These are phyloP conservation scores for Siphamia tubifer DNA, from an alignment of 2,113 vertebrate species.

Conservation along the genomic window DNA sequence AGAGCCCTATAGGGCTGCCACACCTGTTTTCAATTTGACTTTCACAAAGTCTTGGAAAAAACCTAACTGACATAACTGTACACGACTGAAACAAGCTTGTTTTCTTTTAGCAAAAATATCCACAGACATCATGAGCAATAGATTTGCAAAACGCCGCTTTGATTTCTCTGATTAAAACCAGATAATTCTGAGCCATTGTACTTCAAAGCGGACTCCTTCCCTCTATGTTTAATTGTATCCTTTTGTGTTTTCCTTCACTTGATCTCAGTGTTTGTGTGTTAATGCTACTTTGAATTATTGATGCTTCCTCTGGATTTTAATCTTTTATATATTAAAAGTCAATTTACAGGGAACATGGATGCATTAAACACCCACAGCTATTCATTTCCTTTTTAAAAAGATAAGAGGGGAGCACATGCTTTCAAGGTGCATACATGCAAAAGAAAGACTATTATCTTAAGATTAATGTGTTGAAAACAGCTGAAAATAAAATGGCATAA, in stretches of 20 bases:
- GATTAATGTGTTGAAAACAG: slow-evolving; percentile 12
- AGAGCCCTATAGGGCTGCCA: no score
- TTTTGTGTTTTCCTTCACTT: slow-evolving; percentile 12
- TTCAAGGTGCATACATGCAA: background rate
- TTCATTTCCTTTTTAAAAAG: slow-evolving; percentile 12
- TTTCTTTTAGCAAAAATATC: no score
- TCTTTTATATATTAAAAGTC: slow-evolving; percentile 60
- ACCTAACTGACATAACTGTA: no score
- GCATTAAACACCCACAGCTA: slow-evolving; percentile 44
- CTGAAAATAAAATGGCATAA: background rate
- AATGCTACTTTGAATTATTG: slow-evolving; percentile 55
- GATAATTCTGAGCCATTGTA: no score
- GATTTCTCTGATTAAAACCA: no score
- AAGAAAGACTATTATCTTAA: background rate
- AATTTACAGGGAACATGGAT: slow-evolving; percentile 36
- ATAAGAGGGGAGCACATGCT: background rate
- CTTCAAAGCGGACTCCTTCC: slow-evolving; percentile 20
- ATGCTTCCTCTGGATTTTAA: slow-evolving; percentile 44
- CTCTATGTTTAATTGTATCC: slow-evolving; percentile 29
- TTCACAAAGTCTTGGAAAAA: no score
- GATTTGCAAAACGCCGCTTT: no score
- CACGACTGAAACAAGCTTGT: no score
- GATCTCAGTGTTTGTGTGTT: slow-evolving; percentile 29
- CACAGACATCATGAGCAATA: no score
- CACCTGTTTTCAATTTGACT: no score